Base-by-base conservation (phyloP, 37 sponge, comb jelly and placozoan species). In the Ianthella basta region DNA sequence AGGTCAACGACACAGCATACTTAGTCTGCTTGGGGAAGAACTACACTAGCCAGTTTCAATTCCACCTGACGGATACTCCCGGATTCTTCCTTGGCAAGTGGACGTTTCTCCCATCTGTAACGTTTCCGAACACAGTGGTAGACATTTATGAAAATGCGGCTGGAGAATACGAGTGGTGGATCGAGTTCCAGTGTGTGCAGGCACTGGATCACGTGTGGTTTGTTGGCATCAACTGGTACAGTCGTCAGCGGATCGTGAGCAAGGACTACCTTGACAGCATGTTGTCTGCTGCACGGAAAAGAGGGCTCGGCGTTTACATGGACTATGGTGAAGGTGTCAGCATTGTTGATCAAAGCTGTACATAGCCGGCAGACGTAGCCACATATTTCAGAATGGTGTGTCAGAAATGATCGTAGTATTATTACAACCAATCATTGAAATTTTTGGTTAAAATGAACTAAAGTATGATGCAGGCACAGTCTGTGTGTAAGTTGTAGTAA, bases 181-280 rank as follows among this genome's bases (percentile, higher is more conserved):
- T 90, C 37, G 90, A 90, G 65, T 85, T 86, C 67, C 90, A 90
- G 80, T 90, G 90, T 44, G 69, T 86, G 4, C 86, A 90, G 80
- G 55, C 81, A 50, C 39, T 86, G 24, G 83, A 86, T 41, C 82
- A 80, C n/a, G 83, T 85, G 18, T 40, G 64, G 83, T 90, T 90
- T 65, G 59, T 64, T 19, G 90, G 86, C 13, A 85, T 90, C 19
- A 90, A 90, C 55, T 90, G 57, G 78, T 90, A 90, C 64, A 72
- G 78, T 29, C 53, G 86, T 27, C 25, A 20, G 53, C 54, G 36
- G 3, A 56, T 72, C 34, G 60, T 64, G 4, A 86, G 66, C 15
- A 54, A 82, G 25, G 83, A 90, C 8, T 86, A 86, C 36, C 0
- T 73, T 13, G 78, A 86, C 20, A 37, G 41, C 12, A 40, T 90